Percentiles rank a stretch among this genome's conserved stretches.
Evolutionary conservation across 2,888 invertebrate species (phyloP).

Genomic region (Temnothorax ravouxi): DNA sequence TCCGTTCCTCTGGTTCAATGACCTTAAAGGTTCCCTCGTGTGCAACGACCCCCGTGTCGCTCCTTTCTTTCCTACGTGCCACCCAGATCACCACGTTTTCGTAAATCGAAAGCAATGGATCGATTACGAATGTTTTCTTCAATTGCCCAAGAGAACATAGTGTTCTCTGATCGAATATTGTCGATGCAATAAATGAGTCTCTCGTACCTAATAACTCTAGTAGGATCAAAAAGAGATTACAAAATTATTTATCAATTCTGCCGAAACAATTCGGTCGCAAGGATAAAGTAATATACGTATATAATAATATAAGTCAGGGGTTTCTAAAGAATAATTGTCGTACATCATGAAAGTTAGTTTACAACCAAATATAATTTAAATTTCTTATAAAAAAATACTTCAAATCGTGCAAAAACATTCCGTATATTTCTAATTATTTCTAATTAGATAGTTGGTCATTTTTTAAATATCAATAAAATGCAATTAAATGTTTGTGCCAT

Average conservation of each 20-base stretch:
- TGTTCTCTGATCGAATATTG: not conserved
- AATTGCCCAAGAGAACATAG: not conserved
- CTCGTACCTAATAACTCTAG: not conserved
- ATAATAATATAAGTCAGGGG: not conserved
- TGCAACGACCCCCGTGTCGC: constrained; percentile 62
- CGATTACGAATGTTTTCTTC: not conserved
- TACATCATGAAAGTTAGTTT: too few species aligned
- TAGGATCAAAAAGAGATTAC: not conserved
- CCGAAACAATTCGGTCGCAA: too few species aligned
- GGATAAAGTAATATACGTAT: too few species aligned
- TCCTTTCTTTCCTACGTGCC: constrained; percentile 44
- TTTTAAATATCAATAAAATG: constrained; percentile 1
- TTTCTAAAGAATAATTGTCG: not conserved
- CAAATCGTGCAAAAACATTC: not conserved
- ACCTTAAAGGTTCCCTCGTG: constrained; percentile 67
- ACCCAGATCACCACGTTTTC: not conserved
- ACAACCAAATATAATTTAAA: not conserved
- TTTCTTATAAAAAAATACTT: not conserved
- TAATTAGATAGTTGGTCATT: not conserved
- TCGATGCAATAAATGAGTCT: not conserved
- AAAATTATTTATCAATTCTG: not conserved
- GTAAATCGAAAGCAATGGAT: not conserved
- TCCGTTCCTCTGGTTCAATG: constrained; percentile 69
- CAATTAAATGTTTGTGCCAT: not conserved
- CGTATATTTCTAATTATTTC: not conserved